Evolutionary conservation across 1,140 invertebrate species (phyloP), one percentile per base, ranked within the genome.

Genomic region (Ptiloglossa arizonensis): DNA sequence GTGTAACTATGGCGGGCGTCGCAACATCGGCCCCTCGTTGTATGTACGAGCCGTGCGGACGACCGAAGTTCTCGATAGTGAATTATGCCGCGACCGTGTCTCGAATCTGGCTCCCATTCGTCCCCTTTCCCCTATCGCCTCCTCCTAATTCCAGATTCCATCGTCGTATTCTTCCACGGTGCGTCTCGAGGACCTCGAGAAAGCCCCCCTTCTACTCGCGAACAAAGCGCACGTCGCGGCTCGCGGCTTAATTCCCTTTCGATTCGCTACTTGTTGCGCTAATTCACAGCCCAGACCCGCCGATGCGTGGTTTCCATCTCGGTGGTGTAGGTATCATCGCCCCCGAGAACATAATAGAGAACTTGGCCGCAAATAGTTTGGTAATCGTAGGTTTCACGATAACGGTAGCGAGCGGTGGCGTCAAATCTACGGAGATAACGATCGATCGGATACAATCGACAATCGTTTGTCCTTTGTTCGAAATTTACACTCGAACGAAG

Each of bases 51-150:
- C 38, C 52, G 13, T 17, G 5, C 54, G 50, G 52, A 32, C 32
- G 57, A 48, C 38, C 22, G 48, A 69, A 60, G 41, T 69, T 70
- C 56, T 22, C 78, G 68, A 85, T 85, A 77, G 54, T 73, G 59
- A 85, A 83, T 83, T 85, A 80, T 77, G 56, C 46, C 56, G 19
- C 11, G 56, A 15, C 46, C 82, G 82, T 82, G 80, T 83, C 67
- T 69, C 75, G 82, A 83, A 83, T 83, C n/a, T n/a, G n/a, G n/a
- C n/a, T n/a, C n/a, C n/a, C n/a, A n/a, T n/a, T n/a, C n/a, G n/a
- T n/a, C n/a, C n/a, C n/a, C n/a, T n/a, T n/a, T n/a, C n/a, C n/a
- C n/a, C n/a, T n/a, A n/a, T 32, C 35, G 9, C 8, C 9, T 19
- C 5, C 17, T 9, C 27, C 27, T 15, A 29, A 62, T 77, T 70